Evolutionary conservation across 2,113 vertebrate species (phyloP), one percentile per base, ranked within the genome.

Genomic region (Notothenia rossii): DNA sequence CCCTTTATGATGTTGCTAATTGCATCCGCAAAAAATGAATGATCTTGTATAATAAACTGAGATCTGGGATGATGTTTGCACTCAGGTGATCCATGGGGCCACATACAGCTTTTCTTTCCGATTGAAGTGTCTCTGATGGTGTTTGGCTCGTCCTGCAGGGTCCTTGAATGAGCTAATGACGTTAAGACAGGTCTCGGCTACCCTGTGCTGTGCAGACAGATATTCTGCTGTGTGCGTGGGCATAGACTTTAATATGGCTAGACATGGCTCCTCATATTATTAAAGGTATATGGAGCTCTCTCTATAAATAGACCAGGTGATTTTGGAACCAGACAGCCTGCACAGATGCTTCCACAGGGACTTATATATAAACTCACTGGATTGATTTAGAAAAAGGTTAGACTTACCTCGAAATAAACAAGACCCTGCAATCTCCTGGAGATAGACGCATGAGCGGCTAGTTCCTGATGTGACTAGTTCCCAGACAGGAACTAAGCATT

Each of bases 271-370:
- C 50, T 72, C 56, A 76, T 82, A 78, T 84, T 82, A 68, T 86
- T 60, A 58, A 40, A 50, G 63, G 13, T 55, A 43, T 73, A 81
- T 77, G 43, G 60, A 66, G 67, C 56, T 50, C 33, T n/a, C 22
- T 75, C 86, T 87, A 83, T 72, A 79, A 83, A 87, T 86, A 88
- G 62, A 46, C 7, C 2, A 49, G 71, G 69, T 72, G 77, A 83
- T 76, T 36, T 72, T 84, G 49, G 48, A 29, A 76, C 70, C 29
- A 53, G 72, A 66, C 77, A 75, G 55, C 11, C 11, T 20, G 49
- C 68, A 51, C 65, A 69, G 54, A 25, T 43, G 79, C 63, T 18
- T 71, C 61, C 58, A 53, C 36, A 46, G 53, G 78, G 61, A 54
- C 36, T 13, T 13, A n/a, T 55, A 46, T 54, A 76, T 60, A 53